Conservation (phyloP, 2,888 invertebrate species). For the Caenorhabditis drosophilae region DNA sequence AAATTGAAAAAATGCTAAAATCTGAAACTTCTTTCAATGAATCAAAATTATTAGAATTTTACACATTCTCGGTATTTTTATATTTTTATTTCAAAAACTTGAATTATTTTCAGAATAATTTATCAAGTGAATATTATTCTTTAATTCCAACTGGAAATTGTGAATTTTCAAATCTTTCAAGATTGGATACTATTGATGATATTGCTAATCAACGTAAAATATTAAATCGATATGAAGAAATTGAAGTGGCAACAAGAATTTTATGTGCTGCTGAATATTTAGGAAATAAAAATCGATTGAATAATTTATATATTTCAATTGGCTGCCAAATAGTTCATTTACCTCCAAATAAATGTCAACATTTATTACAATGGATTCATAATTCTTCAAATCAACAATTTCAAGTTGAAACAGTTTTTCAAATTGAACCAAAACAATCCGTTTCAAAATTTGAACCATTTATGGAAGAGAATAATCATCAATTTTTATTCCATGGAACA, state of each 20-base stretch:
- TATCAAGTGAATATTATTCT: constrained; percentile 72
- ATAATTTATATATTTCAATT: constrained; percentile 19
- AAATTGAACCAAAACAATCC: constrained; percentile 21
- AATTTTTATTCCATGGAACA: constrained; percentile 73
- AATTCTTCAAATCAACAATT: constrained; percentile 54
- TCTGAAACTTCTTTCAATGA: constrained; percentile 18
- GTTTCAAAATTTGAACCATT: constrained; percentile 18
- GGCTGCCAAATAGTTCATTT: constrained; percentile 69
- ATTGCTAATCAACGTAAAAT: constrained; percentile 14
- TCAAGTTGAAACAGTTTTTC: constrained; percentile 19
- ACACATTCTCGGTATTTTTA: constrained; percentile 18
- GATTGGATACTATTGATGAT: constrained; percentile 21
- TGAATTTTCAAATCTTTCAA: constrained; percentile 56
- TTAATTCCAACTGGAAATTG: constrained; percentile 72
- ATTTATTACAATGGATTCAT: constrained; percentile 72
- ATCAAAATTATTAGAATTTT: constrained; percentile 19
- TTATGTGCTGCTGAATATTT: constrained; percentile 31
- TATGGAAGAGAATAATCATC: constrained; percentile 30
- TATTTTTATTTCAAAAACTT: neutral
- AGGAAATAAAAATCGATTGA: constrained; percentile 29
- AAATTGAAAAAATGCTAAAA: constrained; percentile 22
- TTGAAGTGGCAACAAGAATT: constrained; percentile 38
- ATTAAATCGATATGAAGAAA: constrained; percentile 35
- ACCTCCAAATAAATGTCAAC: constrained; percentile 71
- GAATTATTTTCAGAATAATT: constrained; percentile 51